Evolutionary conservation across 2,797 vertebrate genomes (phyloP), one percentile per base, ranked within the genome.

Genomic region (Synanceia verrucosa): DNA sequence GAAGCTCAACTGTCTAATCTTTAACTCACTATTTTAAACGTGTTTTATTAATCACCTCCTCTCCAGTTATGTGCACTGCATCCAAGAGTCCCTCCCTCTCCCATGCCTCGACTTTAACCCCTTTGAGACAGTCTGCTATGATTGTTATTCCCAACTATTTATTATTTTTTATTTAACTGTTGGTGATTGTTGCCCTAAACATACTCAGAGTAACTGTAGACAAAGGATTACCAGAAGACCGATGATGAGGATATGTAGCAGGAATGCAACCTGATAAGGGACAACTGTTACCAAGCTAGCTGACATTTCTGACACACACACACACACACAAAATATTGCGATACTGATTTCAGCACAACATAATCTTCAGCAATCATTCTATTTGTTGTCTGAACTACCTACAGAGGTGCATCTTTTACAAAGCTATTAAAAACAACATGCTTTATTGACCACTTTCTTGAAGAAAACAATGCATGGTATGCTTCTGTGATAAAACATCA

Each of bases 371-470:
- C 9, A 47, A 48, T 47, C 2, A 33, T 1, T 11, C n/a, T 31
- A 3, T 23, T 18, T 1, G 6, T 1, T 24, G 10, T 29, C 29
- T 52, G 29, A 58, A 19, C 1, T 11, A 14, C 24, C 6, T 31
- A 74, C 16, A 70, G 47, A 75, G 31, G 18, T 12, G 8, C 43
- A 57, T 26, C 4, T 53, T 52, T 61, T 21, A 79, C 70, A 50
- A 36, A 24, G 37, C 41, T 26, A 31, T 84, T 87, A 84, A 89
- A 92, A 94, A 88, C 87, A 87, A 89, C 91, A 91, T 91, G 90
- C 90, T 93, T 93, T 93, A 93, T 92, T 92, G 70, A 83, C 83
- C 85, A 81, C 67, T 53, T 72, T 79, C 53, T 77, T 62, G 72
- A 80, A 77, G 76, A 88, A 87, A 87, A 85, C 82, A 83, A 88